A percentile compares a stretch with the other conserved stretches of the same genome.
These are phyloP conservation scores for Globicephala melas DNA, from an alignment of 2,113 vertebrate species.

Conservation along the genomic window DNA sequence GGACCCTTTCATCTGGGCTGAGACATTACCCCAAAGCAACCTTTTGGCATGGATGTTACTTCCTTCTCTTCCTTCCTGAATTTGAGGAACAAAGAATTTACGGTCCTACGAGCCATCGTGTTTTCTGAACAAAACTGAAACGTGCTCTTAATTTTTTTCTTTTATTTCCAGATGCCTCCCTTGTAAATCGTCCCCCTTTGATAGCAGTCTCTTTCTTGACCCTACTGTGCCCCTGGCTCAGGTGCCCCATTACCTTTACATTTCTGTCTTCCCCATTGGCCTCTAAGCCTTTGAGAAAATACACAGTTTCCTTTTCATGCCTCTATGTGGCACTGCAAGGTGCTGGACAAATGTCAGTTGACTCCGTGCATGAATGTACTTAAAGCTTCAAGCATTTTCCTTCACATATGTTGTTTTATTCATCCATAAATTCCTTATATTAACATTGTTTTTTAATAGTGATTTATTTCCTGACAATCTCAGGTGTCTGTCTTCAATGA, in stretches of 20 bases:
- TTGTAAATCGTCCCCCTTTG: neutral
- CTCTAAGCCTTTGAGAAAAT: neutral
- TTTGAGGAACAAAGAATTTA: neutral
- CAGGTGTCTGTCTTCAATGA: neutral
- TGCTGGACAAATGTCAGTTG: neutral
- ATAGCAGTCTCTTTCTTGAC: neutral
- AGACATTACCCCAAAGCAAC: neutral
- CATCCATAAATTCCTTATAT: neutral
- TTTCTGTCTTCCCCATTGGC: neutral
- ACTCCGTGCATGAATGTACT: neutral
- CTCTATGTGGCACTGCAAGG: neutral
- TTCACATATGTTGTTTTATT: neutral
- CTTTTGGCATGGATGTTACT: neutral
- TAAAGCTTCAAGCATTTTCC: neutral
- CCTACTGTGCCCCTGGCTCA: neutral
- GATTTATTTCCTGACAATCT: slow-evolving; percentile 24
- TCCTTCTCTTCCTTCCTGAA: slow-evolving; percentile 14
- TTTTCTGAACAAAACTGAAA: slow-evolving; percentile 45
- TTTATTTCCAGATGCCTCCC: neutral
- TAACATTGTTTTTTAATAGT: neutral
- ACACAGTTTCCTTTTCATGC: neutral
- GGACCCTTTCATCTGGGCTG: neutral
- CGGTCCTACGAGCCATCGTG: neutral
- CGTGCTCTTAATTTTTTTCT: neutral
- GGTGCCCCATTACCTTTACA: neutral